Base-by-base conservation (phyloP, 2,888 invertebrate species). In the Drosophila neutralis region DNA sequence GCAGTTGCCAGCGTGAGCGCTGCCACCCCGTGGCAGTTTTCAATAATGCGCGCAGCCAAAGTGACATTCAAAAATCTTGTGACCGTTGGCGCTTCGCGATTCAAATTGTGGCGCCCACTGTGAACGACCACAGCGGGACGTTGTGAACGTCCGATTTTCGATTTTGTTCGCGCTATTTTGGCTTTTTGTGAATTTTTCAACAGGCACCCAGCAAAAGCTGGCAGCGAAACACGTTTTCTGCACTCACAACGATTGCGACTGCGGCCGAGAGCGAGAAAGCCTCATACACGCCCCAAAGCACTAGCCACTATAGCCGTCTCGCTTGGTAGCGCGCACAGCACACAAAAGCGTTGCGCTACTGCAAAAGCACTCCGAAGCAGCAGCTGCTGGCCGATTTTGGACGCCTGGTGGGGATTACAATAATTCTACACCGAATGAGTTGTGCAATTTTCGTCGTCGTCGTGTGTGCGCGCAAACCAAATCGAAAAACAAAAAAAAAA, bases 351-450 rank as follows among this genome's bases (percentile, higher is more conserved):
- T 27, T 38, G 6, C n/a, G 29, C 24, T 49, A 54, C 59, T 42
- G 33, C 45, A 51, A 81, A 89, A 87, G 77, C 89, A 87, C 87
- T 82, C 72, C 71, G 76, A 78, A 82, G 65, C 60, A 35, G 24
- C 42, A 24, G 24, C 48, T 18, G 36, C 35, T 59, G 6, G n/a
- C 7, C 27, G 18, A 40, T 69, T 80, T 72, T 92, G 92, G 57
- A 79, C 76, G 89, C 92, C 92, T 90, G 87, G 79, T 91, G 78
- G 71, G 80, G 92, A 91, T 92, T 92, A 92, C 92, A 92, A 92
- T 92, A 92, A 91, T 92, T 92, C 92, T 92, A 92, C 92, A 92
- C 92, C 91, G 92, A 91, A 91, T 87, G 84, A 83, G 85, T 84
- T 89, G 89, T 90, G 90, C 86, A 87, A 89, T 87, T 89, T 87